These are phyloP conservation scores for Euplagia quadripunctaria DNA, from an alignment of 2,888 invertebrate species.

Conservation along the genomic window DNA sequence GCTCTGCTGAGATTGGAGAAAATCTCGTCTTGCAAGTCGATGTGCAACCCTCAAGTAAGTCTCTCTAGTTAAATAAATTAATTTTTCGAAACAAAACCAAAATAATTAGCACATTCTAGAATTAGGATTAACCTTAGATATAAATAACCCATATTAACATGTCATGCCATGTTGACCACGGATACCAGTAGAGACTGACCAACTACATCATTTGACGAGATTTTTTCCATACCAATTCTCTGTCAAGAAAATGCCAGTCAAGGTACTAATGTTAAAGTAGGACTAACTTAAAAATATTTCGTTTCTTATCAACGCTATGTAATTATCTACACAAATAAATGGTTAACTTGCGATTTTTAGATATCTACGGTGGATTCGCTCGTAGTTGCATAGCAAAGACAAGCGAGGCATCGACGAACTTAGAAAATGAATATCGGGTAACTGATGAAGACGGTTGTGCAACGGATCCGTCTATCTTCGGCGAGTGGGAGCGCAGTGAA, in stretches of 20 bases:
- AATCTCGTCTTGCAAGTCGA: slow-evolving; percentile 95
- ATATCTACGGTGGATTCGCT: slow-evolving; percentile 97
- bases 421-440: slow-evolving; percentile 96
- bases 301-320: no score
- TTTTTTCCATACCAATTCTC: no score
- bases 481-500: slow-evolving; percentile 96
- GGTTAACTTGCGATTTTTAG: slow-evolving; percentile 69
- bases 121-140: neutral
- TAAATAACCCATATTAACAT: neutral
- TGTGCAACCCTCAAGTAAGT: slow-evolving; percentile 91
- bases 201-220: neutral
- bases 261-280: neutral
- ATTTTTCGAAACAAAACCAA: neutral
- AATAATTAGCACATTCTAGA: neutral
- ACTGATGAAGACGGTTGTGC: slow-evolving; percentile 98
- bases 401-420: slow-evolving; percentile 91
- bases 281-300: neutral
- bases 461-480: slow-evolving; percentile 96
- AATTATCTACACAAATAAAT: neutral
- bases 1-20: slow-evolving; percentile 96
- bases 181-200: neutral
- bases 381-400: slow-evolving; percentile 97
- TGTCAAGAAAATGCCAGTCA: no score
- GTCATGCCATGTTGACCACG: neutral
- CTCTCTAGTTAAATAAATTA: neutral